phyloP scores from a whole-genome alignment of 2,113 vertebrate genomes.

The Apus apus region DNA sequence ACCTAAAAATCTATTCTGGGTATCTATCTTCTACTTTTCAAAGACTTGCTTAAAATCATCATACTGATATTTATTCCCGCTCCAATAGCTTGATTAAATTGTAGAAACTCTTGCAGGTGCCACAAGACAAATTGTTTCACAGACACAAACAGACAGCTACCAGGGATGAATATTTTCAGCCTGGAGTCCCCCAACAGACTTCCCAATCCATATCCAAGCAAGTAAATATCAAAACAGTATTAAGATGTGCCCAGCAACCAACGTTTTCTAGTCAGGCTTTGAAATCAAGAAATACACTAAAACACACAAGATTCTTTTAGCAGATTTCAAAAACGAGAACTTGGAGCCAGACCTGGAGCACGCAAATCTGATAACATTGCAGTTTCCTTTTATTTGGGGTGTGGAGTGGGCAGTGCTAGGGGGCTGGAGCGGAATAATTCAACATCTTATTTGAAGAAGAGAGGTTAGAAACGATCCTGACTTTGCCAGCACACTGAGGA shows the following conservation, averaged over 20 bases:
- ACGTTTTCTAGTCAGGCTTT: not conserved
- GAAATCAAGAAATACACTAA: not conserved
- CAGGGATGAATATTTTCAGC: not conserved
- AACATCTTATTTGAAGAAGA: not conserved
- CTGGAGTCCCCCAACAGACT: accelerated
- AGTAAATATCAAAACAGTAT: not conserved
- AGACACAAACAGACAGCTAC: not conserved
- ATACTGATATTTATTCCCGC: not conserved
- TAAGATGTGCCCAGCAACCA: not conserved
- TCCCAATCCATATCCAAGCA: not conserved
- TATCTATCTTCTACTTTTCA: not conserved
- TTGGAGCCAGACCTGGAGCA: not conserved
- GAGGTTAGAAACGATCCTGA: not conserved
- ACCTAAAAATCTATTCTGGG: not conserved
- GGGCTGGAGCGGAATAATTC: too few relatives aligned
- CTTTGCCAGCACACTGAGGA: not conserved
- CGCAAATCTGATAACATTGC: not conserved
- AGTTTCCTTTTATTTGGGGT: not conserved
- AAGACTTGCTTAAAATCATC: not conserved
- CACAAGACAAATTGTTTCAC: accelerated
- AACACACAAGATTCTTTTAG: not conserved
- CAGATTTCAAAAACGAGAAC: not conserved
- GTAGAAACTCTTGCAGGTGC: not conserved
- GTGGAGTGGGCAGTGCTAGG: accelerated
- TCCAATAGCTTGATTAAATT: not conserved